Conservation (phyloP, 2,113 vertebrate genomes). For the Leuciscus idus region DNA sequence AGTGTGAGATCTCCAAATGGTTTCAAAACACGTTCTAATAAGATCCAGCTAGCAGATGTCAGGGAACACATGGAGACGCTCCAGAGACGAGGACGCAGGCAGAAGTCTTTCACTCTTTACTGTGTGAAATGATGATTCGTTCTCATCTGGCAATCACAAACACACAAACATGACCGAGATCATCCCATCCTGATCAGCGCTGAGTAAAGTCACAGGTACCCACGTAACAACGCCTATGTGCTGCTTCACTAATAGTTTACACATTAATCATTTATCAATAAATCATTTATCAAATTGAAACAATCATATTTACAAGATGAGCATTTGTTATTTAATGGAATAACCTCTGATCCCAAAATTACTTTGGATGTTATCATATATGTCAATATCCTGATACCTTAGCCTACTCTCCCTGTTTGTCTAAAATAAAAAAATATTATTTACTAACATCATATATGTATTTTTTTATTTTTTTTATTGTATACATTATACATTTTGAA, state of each 20-base stretch:
- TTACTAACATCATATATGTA: background rate
- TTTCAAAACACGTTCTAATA: background rate
- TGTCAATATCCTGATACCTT: background rate
- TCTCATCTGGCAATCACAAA: background rate
- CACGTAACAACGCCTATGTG: background rate
- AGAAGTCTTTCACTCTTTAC: background rate
- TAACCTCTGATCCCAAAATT: background rate
- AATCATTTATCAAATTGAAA: too few relatives aligned
- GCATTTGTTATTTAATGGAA: background rate
- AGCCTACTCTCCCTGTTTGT: background rate
- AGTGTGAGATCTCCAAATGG: constrained; percentile 1
- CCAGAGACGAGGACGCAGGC: background rate
- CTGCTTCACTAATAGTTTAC: background rate
- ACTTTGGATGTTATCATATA: background rate
- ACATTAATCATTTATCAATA: too few relatives aligned
- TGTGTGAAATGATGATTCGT: background rate
- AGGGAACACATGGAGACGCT: background rate
- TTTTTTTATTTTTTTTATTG: too few relatives aligned
- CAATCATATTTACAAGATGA: too few relatives aligned
- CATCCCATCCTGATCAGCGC: background rate
- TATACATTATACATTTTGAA: too few relatives aligned
- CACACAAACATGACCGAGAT: background rate
- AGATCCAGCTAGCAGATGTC: constrained; percentile 29
- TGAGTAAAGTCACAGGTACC: background rate
- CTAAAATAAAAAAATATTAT: background rate